Evolutionary conservation across 1,140 invertebrate species (phyloP).

Genomic region (Rhopalosiphum maidis): DNA sequence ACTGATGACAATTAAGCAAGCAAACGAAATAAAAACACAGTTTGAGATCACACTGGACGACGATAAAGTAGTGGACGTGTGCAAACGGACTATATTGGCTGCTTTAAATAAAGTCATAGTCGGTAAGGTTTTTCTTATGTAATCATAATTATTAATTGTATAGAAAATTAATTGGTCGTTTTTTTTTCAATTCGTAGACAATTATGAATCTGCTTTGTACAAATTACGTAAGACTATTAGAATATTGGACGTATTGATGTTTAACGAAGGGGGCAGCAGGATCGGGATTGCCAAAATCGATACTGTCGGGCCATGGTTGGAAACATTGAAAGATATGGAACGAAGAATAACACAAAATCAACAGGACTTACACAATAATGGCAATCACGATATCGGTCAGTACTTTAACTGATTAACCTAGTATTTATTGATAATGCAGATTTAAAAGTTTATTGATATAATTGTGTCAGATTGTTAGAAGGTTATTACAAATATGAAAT

Average conservation of each 20-base stretch:
- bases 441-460: background rate
- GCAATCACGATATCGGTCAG: background rate
- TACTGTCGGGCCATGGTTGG: background rate
- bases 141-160: background rate
- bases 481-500: background rate
- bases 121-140: background rate
- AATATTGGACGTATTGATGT: slow-evolving; percentile 3
- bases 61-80: background rate
- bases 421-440: background rate
- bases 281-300: background rate
- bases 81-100: background rate
- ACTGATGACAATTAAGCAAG: background rate
- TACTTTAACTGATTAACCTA: background rate
- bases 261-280: background rate
- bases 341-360: background rate
- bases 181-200: background rate
- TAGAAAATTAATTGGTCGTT: background rate
- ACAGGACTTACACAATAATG: background rate
- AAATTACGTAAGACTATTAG: background rate
- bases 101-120: background rate
- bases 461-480: background rate
- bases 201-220: background rate
- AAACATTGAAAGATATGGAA: slow-evolving; percentile 23
- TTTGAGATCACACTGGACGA: background rate
- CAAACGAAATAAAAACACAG: background rate